phyloP scores from a whole-genome alignment of 2,113 vertebrate species.

The Oncorhynchus tshawytscha region DNA sequence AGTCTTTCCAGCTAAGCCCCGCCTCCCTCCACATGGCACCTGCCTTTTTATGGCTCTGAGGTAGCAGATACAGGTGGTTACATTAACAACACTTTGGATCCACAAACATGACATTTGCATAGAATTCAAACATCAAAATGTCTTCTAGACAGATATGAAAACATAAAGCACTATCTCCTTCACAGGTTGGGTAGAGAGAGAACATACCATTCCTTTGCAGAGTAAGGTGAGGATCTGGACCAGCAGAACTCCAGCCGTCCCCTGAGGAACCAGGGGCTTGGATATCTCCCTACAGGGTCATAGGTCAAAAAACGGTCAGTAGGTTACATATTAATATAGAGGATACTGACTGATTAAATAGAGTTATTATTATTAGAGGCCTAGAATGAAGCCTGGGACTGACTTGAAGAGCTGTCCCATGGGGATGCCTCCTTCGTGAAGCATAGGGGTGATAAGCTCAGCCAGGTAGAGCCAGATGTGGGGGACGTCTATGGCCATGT shows the following conservation, averaged over 20 bases:
- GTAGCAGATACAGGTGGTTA: not conserved
- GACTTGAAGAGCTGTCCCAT: conserved; percentile 93
- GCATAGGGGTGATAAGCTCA: conserved; percentile 87
- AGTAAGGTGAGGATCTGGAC: conserved; percentile 86
- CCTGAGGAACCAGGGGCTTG: conserved; percentile 85
- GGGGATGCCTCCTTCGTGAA: conserved; percentile 87
- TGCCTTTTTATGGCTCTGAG: conserved; percentile 88
- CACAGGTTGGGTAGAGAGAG: not conserved
- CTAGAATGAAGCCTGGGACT: conserved; percentile 20
- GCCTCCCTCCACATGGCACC: conserved; percentile 89
- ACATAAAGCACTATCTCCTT: not conserved
- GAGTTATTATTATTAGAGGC: not conserved
- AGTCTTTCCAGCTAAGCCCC: conserved; percentile 90
- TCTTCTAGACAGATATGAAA: not conserved
- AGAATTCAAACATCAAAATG: too few relatives aligned
- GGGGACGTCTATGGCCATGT: conserved; percentile 97
- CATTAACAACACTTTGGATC: too few relatives aligned
- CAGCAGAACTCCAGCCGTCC: conserved; percentile 84
- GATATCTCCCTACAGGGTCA: conserved; percentile 80
- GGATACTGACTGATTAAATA: too few relatives aligned
- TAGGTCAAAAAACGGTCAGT: not conserved
- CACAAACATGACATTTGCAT: too few relatives aligned
- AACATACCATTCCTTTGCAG: conserved; percentile 89
- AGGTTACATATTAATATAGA: not conserved
- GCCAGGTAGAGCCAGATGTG: conserved; percentile 96